These are phyloP conservation scores for Tanytarsus gracilentus DNA, from an alignment of 2,888 invertebrate species.

Conservation along the genomic window DNA sequence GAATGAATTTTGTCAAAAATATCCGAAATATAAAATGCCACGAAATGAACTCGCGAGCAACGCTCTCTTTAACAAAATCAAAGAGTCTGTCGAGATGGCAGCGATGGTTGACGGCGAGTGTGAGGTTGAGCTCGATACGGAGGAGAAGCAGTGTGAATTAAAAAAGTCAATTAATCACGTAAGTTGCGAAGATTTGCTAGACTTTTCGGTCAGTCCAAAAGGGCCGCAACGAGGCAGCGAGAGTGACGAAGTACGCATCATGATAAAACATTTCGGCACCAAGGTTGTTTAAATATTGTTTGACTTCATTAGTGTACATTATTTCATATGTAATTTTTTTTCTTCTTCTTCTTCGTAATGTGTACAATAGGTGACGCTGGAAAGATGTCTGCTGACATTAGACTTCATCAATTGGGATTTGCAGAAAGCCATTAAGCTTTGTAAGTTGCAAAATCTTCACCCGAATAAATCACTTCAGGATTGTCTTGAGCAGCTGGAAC, in stretches of 20 bases:
- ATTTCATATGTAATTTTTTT: not conserved
- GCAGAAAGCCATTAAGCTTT: slow-evolving; percentile 75
- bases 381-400: slow-evolving; percentile 69
- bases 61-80: slow-evolving; percentile 42
- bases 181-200: slow-evolving; percentile 82
- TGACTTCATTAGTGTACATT: not conserved
- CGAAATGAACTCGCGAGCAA: slow-evolving; percentile 40
- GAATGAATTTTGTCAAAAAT: slow-evolving; percentile 31
- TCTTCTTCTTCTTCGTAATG: not conserved
- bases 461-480: slow-evolving; percentile 31
- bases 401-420: slow-evolving; percentile 84
- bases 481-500: slow-evolving; percentile 18
- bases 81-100: slow-evolving; percentile 40
- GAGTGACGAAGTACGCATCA: slow-evolving; percentile 85
- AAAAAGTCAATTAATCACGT: slow-evolving; percentile 55
- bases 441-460: slow-evolving; percentile 51
- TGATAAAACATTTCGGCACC: slow-evolving; percentile 76
- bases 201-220: slow-evolving; percentile 77
- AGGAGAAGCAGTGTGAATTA: slow-evolving; percentile 37
- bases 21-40: slow-evolving; percentile 31
- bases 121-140: slow-evolving; percentile 40
- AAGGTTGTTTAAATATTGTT: slow-evolving; percentile 47
- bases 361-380: slow-evolving; percentile 57
- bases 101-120: slow-evolving; percentile 36
- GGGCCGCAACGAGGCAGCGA: slow-evolving; percentile 75